phyloP scores from a whole-genome alignment of 2,888 invertebrate species.

The Drosophila multiciliata region DNA sequence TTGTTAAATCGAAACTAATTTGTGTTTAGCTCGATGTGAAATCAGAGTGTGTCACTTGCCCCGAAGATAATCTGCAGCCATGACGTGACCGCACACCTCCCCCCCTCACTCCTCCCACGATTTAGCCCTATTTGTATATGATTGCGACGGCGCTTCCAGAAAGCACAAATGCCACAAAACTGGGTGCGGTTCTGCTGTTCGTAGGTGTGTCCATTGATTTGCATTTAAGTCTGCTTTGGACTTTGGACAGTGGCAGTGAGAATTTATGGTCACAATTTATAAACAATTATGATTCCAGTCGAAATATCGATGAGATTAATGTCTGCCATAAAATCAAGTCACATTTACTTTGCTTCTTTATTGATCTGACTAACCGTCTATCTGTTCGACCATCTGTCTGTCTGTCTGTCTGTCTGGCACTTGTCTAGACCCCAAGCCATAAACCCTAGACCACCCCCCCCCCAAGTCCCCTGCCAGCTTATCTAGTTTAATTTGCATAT shows the following conservation, averaged over 20 bases:
- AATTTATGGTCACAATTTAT: conserved; percentile 75
- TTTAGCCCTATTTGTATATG: conserved; percentile 54
- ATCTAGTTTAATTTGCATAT: conserved; percentile 83
- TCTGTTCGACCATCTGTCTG: conserved; percentile 6
- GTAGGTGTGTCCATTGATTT: conserved; percentile 71
- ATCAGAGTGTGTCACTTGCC: conserved; percentile 64
- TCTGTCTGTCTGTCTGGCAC: conserved; percentile 38
- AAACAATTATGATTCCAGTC: conserved; percentile 73
- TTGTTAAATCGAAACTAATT: conserved; percentile 64
- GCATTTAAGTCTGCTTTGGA: conserved; percentile 62
- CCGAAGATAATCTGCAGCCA: conserved; percentile 64
- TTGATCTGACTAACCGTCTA: conserved; percentile 58
- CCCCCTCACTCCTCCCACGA: conserved; percentile 2
- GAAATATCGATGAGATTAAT: conserved; percentile 52
- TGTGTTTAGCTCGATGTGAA: conserved; percentile 54
- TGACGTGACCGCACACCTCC: conserved; percentile 55
- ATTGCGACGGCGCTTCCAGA: conserved; percentile 65
- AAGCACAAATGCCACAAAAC: conserved; percentile 13
- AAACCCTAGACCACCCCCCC: background rate
- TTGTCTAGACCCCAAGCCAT: conserved; percentile 59
- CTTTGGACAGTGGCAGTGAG: conserved; percentile 31
- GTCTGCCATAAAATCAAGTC: conserved; percentile 37
- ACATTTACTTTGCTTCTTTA: conserved; percentile 43
- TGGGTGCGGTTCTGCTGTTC: conserved; percentile 52
- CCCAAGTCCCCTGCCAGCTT: conserved; percentile 49